Base-by-base conservation (phyloP, 2,797 vertebrate genomes). In the Enteromius radiatus region DNA sequence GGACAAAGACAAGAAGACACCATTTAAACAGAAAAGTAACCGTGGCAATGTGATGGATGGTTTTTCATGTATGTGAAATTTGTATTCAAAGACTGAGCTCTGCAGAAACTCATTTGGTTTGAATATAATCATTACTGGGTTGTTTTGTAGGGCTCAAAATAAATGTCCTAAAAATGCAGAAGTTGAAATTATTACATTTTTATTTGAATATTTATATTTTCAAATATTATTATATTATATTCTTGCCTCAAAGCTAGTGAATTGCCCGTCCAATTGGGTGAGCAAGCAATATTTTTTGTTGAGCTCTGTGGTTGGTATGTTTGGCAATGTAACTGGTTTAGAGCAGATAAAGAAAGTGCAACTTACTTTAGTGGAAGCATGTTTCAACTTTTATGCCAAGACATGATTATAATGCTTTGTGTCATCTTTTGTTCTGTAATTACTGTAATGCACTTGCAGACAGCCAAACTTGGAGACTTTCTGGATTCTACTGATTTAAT, bases 1-100 rank as follows among this genome's bases (percentile, higher is more conserved):
- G 90, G 92, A 92, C 92, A 90, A 93, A 91, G 90, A 56, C 90
- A 89, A 90, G 91, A 89, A 89, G 76, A 88, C 85, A 88, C 89
- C 89, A 92, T 93, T 92, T 91, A 90, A 64, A 45, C 31, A 56
- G 69, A 49, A 76, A 75, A 69, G 38, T 14, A 19, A 69, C 47
- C 3, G 19, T 67, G 49, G 36, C 47, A 47, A 52, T 52, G 23
- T 43, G 47, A 82, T 68, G 49, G 47, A 59, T 45, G 61, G 17
- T 82, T 76, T 65, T 41, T 54, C 8, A 75, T 41, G 15, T 45
- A 59, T 1, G 21, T 61, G 3, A 71, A 3, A 19, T 75, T 82
- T 56, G 17, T 67, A 76, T 76, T 76, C 11, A 76, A 63, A 45
- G 14, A 12, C 14, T 38, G 33, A 59, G 9, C 38, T 45, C 2